Percentiles rank a stretch among this genome's conserved stretches.
Conservation (phyloP, 2,888 invertebrate genomes). For the Rhyacophila evoluta region DNA sequence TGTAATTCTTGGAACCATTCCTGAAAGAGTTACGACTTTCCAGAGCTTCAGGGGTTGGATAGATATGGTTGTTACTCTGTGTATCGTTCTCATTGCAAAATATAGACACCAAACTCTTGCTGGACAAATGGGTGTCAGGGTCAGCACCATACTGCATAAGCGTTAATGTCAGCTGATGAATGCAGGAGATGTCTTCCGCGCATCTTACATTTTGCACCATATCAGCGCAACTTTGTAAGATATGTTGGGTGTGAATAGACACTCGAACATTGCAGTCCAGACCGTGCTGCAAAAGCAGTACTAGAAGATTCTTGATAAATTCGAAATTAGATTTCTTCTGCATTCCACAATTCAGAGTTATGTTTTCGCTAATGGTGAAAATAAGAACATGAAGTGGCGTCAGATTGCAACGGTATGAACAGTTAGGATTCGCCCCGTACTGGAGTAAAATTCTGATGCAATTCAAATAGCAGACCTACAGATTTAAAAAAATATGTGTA, state of each 20-base stretch:
- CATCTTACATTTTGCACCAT: constrained; percentile 78
- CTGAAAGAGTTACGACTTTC: constrained; percentile 67
- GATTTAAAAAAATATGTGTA: too few relatives aligned
- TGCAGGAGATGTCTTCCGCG: constrained; percentile 74
- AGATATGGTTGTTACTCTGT: constrained; percentile 45
- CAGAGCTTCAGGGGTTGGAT: constrained; percentile 60
- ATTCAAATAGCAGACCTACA: constrained; percentile 77
- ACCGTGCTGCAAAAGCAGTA: constrained; percentile 75
- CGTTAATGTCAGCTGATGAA: constrained; percentile 77
- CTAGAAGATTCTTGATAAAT: constrained; percentile 77
- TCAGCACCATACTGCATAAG: constrained; percentile 81
- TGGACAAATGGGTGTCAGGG: constrained; percentile 74
- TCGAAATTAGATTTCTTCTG: constrained; percentile 77
- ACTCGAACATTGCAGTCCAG: constrained; percentile 74
- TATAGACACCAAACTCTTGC: constrained; percentile 59
- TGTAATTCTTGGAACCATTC: constrained; percentile 73
- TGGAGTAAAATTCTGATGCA: constrained; percentile 77
- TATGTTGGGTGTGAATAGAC: constrained; percentile 75
- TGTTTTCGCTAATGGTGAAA: constrained; percentile 78
- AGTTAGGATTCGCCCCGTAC: constrained; percentile 80
- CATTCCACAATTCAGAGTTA: constrained; percentile 74
- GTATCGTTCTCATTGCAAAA: constrained; percentile 55
- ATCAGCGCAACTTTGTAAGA: constrained; percentile 77
- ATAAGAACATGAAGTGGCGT: constrained; percentile 79
- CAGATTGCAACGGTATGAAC: constrained; percentile 75